Percentiles rank a stretch among this genome's conserved stretches.
Evolutionary conservation across 2,888 invertebrate genomes (phyloP).

Genomic region (Thecophora atra): DNA sequence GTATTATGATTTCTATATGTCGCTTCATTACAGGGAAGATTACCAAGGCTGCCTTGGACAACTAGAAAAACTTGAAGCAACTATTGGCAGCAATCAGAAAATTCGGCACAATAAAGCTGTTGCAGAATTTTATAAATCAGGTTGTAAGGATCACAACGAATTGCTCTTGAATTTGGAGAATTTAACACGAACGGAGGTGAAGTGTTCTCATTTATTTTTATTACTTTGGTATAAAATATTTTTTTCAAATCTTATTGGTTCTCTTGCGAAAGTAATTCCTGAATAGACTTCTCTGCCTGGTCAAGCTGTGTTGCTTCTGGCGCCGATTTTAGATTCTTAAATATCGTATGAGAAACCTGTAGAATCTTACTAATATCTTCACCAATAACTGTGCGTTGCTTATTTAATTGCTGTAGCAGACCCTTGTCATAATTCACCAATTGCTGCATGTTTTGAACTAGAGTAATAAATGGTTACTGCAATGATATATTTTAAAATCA

Average conservation of each 20-base stretch:
- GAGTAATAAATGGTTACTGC: neutral
- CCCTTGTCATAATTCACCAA: slow-evolving; percentile 30
- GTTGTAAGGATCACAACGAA: slow-evolving; percentile 77
- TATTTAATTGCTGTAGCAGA: slow-evolving; percentile 25
- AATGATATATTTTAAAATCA: neutral
- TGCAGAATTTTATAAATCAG: slow-evolving; percentile 80
- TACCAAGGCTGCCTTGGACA: slow-evolving; percentile 59
- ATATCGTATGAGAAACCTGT: neutral
- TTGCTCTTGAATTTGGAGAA: slow-evolving; percentile 75
- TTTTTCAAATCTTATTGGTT: neutral
- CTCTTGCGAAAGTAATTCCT: slow-evolving; percentile 26
- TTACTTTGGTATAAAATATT: neutral
- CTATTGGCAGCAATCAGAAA: slow-evolving; percentile 52
- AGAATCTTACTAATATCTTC: neutral
- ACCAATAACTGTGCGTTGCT: slow-evolving; percentile 10
- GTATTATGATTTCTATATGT: neutral
- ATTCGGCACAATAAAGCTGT: slow-evolving; percentile 81
- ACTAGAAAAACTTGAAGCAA: slow-evolving; percentile 55
- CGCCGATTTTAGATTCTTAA: neutral
- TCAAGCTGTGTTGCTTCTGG: neutral
- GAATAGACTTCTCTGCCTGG: neutral
- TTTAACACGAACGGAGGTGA: slow-evolving; percentile 56
- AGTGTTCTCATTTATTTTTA: slow-evolving; percentile 4
- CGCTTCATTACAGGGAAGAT: slow-evolving; percentile 48
- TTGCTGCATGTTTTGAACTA: slow-evolving; percentile 26